Base-by-base conservation (phyloP, 2,113 vertebrate species). In the Ibidorhyncha struthersii region DNA sequence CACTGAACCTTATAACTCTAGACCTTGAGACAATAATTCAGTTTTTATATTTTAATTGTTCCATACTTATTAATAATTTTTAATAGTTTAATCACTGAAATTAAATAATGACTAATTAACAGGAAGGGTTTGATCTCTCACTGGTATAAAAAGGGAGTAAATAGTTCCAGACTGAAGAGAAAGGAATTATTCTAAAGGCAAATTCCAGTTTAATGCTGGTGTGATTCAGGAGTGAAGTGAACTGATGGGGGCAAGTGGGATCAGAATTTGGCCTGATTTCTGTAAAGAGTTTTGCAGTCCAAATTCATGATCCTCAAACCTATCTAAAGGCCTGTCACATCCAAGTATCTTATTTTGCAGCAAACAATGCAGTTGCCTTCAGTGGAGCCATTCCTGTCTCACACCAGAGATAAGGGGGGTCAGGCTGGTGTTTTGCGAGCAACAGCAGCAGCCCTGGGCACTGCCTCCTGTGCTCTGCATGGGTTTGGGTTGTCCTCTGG, bases 401-500 rank as follows among this genome's bases (percentile, higher is more conserved):
- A 10, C 8, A 5, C 9, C 32, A 40, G 66, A 25, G 55, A 12
- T 47, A 19, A 30, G 32, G 30, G 30, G 32, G 45, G 12, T n/a
- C 50, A 26, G 50, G 30, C 3, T 27, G 59, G 27, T 16, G 59
- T 17, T 76, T 50, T 50, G 49, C 22, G 22, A 50, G 23, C 49
- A 50, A 12, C 47, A 49, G 20, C 49, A 50, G 49, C 49, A 50
- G 52, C 2, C 13, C 84, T 30, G 53, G 70, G 84, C 11, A 4
- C 25, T 17, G n/a, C 17, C 2, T 14, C 6, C 6, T 4, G 47
- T 14, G 20, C 58, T 40, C 58, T 30, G 77, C 56, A n/a, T 1
- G 21, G 72, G 55, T 18, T 43, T 30, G 40, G 0, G 1, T 1
- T 53, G 40, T 12, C 14, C 1, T 30, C 14, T 47, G 38, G 40